Evolutionary conservation across 2,888 invertebrate genomes (phyloP), one percentile per base, ranked within the genome.

Genomic region (Stenodera caucasica): DNA sequence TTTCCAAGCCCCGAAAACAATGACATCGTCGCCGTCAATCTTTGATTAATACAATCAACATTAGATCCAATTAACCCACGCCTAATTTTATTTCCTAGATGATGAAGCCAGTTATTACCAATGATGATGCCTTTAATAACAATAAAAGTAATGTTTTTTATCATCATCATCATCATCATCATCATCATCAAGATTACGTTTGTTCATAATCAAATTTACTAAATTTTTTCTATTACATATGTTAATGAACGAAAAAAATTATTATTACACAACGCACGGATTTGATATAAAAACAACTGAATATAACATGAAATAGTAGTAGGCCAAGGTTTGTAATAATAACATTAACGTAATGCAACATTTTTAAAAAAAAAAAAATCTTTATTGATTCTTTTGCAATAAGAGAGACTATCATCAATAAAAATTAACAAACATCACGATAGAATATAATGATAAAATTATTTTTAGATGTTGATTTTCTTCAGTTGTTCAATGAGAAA

Each of bases 31-130:
- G 45, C 21, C 21, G 45, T 11, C 32, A 3, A 55, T 59, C 57
- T 61, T 61, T 65, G 63, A 69, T 69, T 68, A 64, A 59, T 61
- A 52, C 63, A 70, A 69, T 70, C 61, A 71, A 60, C 66, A 61
- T 65, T 67, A 65, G 55, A 69, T 66, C 59, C 70, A 70, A 71
- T 71, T 70, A 70, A 67, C 70, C 70, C 70, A 71, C 70, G 69
- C 66, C 62, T 66, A 66, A 67, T 68, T 69, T 49, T 51, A 33
- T 50, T 56, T 40, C 26, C 32, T 49, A 45, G 51, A 59, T 55
- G 54, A 56, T 40, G 55, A 45, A n/a, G 23, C 23, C 45, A 45
- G 45, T 45, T 45, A 45, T 12, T 18, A 45, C 18, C 18, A 21
- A 45, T 45, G 7, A 45, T 45, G 14, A 37, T 9, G 37, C 2